Percentiles rank a stretch among this genome's conserved stretches.
Evolutionary conservation across 2,113 vertebrate genomes (phyloP).

Genomic region (Oryzias woworae): DNA sequence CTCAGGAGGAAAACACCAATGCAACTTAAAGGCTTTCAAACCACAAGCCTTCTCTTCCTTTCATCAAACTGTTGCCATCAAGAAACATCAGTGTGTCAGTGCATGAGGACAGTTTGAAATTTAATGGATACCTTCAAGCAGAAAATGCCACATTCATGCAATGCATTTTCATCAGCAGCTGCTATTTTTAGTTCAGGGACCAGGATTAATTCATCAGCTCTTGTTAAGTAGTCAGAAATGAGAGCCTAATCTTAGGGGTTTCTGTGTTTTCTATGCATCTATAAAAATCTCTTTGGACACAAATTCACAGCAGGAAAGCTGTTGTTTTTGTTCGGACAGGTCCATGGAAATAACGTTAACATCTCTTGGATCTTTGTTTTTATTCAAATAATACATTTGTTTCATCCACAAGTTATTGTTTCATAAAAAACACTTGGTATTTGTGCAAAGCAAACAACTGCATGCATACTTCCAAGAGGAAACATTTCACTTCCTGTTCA

Average conservation of each 20-base stretch:
- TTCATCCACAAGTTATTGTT: too few species aligned
- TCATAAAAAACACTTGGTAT: too few species aligned
- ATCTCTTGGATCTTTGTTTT: too few species aligned
- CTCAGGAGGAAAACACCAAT: background rate
- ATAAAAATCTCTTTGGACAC: background rate
- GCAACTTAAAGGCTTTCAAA: background rate
- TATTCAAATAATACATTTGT: too few species aligned
- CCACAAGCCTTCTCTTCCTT: background rate
- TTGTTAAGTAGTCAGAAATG: conserved; percentile 15
- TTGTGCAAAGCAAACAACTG: too few species aligned
- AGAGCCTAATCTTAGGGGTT: conserved; percentile 12
- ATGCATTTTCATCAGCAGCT: conserved; percentile 40
- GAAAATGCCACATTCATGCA: conserved; percentile 39
- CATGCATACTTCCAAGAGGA: too few species aligned
- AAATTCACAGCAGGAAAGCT: too few species aligned
- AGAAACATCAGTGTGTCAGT: conserved; percentile 36
- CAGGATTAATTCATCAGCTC: conserved; percentile 22
- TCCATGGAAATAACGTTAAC: too few species aligned
- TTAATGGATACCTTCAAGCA: conserved; percentile 20
- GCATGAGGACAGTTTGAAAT: conserved; percentile 25
- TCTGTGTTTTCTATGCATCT: conserved; percentile 5
- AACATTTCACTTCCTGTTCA: too few species aligned
- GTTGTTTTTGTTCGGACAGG: too few species aligned
- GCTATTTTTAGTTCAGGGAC: conserved; percentile 38
- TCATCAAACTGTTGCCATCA: conserved; percentile 16